Evolutionary conservation across 2,113 vertebrate species (phyloP).

Genomic region (Columba livia): DNA sequence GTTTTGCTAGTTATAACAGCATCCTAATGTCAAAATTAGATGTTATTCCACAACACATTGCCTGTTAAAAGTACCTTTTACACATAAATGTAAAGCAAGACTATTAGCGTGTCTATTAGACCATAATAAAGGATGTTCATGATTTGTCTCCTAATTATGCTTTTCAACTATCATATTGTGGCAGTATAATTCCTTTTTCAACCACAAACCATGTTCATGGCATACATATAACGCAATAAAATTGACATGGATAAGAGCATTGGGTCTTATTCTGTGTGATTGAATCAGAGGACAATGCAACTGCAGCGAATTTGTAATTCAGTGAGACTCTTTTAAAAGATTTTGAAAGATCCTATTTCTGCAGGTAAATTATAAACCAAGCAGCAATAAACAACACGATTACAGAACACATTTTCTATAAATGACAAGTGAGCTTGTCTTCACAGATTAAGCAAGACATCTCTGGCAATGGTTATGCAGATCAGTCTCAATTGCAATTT

Average conservation of each 20-base stretch:
- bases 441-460: neutral
- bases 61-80: neutral
- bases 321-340: neutral
- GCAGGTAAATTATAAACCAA: neutral
- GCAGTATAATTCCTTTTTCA: conserved; percentile 22
- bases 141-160: neutral
- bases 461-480: neutral
- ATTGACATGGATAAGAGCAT: neutral
- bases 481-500: neutral
- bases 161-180: neutral
- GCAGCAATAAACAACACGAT: neutral
- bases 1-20: neutral
- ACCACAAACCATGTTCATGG: neutral
- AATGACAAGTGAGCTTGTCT: neutral
- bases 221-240: neutral
- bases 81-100: neutral
- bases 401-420: neutral
- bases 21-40: neutral
- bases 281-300: neutral
- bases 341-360: neutral
- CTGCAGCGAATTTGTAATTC: neutral
- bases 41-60: neutral
- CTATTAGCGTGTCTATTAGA: conserved; percentile 4
- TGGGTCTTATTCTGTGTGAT: neutral
- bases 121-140: neutral